phyloP scores from a whole-genome alignment of 2,888 invertebrate species.

The Stenolophus ochropezus region DNA sequence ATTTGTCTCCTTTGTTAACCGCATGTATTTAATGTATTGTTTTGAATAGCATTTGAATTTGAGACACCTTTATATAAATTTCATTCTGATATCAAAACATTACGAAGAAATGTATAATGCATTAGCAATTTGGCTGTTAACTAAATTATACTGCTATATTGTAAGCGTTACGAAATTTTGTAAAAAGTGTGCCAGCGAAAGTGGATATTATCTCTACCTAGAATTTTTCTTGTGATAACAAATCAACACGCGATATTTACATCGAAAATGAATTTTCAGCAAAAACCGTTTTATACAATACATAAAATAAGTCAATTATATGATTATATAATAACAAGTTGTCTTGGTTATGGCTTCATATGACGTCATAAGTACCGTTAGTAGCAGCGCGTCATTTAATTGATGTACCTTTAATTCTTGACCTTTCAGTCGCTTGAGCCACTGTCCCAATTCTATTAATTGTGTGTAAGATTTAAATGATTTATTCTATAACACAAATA shows the following conservation, averaged over 20 bases:
- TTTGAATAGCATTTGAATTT: no score
- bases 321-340: background rate
- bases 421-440: background rate
- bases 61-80: no score
- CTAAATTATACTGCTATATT: background rate
- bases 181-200: conserved; percentile 3
- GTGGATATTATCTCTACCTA: background rate
- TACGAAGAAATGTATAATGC: background rate
- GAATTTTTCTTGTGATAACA: background rate
- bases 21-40: no score
- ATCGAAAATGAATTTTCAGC: background rate
- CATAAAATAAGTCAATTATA: background rate
- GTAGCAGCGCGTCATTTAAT: background rate
- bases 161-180: background rate
- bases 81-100: background rate
- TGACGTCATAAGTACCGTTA: background rate
- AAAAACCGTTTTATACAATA: background rate
- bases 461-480: background rate
- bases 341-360: background rate
- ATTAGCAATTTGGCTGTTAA: background rate
- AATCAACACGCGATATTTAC: background rate
- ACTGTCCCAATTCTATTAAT: background rate
- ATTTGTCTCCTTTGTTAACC: no score
- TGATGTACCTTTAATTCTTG: background rate
- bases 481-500: background rate